phyloP scores from a whole-genome alignment of 2,888 invertebrate species.

The Ochlodes sylvanus region DNA sequence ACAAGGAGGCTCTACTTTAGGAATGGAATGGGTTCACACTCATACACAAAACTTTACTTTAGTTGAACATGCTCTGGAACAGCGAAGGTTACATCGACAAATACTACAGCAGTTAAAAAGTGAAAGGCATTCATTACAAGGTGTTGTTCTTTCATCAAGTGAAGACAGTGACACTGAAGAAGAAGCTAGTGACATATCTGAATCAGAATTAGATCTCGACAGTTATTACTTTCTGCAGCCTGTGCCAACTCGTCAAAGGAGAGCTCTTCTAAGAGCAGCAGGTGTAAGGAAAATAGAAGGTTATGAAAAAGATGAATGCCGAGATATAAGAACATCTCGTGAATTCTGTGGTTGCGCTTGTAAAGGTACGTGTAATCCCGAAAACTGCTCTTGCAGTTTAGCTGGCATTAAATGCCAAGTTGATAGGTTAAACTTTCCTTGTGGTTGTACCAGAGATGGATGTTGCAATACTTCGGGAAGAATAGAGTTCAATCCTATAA shows the following conservation, averaged over 20 bases:
- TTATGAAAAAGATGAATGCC: constrained; percentile 96
- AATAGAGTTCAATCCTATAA: constrained; percentile 97
- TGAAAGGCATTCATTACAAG: constrained; percentile 86
- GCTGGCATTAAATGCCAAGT: constrained; percentile 99
- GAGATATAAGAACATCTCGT: constrained; percentile 94
- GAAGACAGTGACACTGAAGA: constrained; percentile 95
- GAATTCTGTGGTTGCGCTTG: constrained; percentile 98
- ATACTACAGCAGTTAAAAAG: constrained; percentile 90
- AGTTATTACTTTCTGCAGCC: constrained; percentile 96
- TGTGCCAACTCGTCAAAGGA: constrained; percentile 95
- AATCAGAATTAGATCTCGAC: constrained; percentile 94
- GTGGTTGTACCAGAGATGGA: constrained; percentile 97
- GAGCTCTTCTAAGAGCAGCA: constrained; percentile 94
- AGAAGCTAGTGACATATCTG: constrained; percentile 91
- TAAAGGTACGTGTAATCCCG: constrained; percentile 97
- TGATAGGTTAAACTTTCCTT: constrained; percentile 97
- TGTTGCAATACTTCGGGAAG: constrained; percentile 97
- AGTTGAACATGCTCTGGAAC: constrained; percentile 94
- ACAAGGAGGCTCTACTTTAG: constrained; percentile 95
- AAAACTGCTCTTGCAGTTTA: constrained; percentile 96
- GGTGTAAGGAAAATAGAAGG: constrained; percentile 97
- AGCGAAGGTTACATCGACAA: constrained; percentile 93
- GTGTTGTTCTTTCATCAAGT: constrained; percentile 88
- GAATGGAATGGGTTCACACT: constrained; percentile 92
- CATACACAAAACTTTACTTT: constrained; percentile 92